These are phyloP conservation scores for Macaria liturata DNA, from an alignment of 2,888 invertebrate species.

Conservation along the genomic window DNA sequence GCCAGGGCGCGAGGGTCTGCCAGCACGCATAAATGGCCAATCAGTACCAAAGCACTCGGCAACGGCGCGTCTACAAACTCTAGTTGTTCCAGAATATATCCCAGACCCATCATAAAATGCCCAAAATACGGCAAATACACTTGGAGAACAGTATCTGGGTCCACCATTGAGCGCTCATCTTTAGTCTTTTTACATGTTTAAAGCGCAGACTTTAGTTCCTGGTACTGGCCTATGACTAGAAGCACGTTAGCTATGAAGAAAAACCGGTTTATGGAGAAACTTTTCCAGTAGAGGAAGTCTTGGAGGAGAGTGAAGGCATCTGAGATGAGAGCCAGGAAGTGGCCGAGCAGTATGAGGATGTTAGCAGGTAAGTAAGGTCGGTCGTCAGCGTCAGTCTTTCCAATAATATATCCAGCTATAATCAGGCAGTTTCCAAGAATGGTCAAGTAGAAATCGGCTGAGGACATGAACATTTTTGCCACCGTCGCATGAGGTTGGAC, in stretches of 20 bases:
- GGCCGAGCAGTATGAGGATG: constrained; percentile 43
- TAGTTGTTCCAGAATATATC: constrained; percentile 66
- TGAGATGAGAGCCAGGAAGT: constrained; percentile 41
- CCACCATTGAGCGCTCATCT: constrained; percentile 41
- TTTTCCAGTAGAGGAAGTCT: constrained; percentile 37
- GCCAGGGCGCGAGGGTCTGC: constrained; percentile 54
- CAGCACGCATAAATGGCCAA: constrained; percentile 64
- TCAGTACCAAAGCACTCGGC: constrained; percentile 63
- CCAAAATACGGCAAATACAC: constrained; percentile 61
- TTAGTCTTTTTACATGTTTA: constrained; percentile 17
- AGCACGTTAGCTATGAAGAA: constrained; percentile 49
- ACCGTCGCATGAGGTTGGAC: constrained; percentile 24
- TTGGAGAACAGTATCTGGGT: constrained; percentile 38
- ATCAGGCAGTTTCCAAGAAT: constrained; percentile 44
- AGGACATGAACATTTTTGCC: constrained; percentile 36
- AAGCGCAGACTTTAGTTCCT: constrained; percentile 40
- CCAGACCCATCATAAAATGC: constrained; percentile 63
- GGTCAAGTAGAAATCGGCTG: constrained; percentile 43
- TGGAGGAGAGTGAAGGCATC: constrained; percentile 37
- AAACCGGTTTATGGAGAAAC: constrained; percentile 38
- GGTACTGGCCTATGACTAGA: constrained; percentile 48
- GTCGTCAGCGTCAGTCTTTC: constrained; percentile 35
- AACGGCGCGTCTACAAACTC: constrained; percentile 54
- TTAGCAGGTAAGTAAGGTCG: constrained; percentile 35
- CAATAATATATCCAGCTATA: constrained; percentile 44